Base-by-base conservation (phyloP, 2,888 invertebrate species). In the Cosmia trapezina region DNA sequence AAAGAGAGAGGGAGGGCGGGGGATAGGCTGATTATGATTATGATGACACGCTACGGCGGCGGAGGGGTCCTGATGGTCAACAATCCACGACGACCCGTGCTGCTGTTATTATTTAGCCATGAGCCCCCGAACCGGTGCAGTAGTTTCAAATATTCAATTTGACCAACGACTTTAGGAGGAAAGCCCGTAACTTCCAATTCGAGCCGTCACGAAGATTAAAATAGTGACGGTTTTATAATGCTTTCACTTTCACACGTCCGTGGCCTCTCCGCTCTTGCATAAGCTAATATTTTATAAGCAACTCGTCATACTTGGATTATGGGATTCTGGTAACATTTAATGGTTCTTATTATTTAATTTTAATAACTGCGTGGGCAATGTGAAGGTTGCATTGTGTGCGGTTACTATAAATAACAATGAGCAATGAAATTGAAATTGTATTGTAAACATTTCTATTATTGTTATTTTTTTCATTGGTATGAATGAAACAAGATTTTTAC, bases 231-330 rank as follows among this genome's bases (percentile, higher is more conserved):
- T 78, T 69, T 56, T 67, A 81, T 81, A 60, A 81, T 78, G 80
- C 93, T 94, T 94, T 94, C 94, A 93, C 94, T 94, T 92, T 94
- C 92, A 86, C 90, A 89, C 89, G 89, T 84, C 73, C 49, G 81
- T 82, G 68, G 76, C 83, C 71, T 84, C 28, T 28, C 28, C 28
- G 28, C 28, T 28, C 85, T 92, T 90, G 86, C 91, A 83, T 91
- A 92, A 91, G 70, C 79, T 68, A 47, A 37, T 45, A 77, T 56
- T 80, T 79, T 73, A 79, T 79, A 73, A 79, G 37, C 59, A 62
- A 59, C 80, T 83, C 70, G 80, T 87, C 90, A 88, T 85, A 86
- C 79, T 79, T 80, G 74, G 80, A 71, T 83, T 72, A 81, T 80
- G 69, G 57, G 62, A 78, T 63, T 59, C 57, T 61, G 69, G 68